Conservation (phyloP, 2,113 vertebrate species). For the Hiodon tergisus region DNA sequence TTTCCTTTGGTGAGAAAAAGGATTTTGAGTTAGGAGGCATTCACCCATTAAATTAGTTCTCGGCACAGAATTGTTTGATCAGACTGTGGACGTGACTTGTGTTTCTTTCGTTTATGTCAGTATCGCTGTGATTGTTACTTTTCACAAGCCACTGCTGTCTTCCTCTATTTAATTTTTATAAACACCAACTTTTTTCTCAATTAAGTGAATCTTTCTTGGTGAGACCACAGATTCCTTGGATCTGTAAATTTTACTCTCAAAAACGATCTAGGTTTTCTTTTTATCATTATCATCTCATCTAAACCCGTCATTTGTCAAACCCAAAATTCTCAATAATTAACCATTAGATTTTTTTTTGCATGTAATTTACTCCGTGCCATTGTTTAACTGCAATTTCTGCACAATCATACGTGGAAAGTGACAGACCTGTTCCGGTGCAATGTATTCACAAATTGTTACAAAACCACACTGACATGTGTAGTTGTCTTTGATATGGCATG, state of each 20-base stretch:
- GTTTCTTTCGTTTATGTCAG: background rate
- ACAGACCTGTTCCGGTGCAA: background rate
- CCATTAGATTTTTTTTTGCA: background rate
- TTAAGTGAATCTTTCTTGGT: too few species aligned
- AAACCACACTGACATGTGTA: background rate
- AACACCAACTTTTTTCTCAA: background rate
- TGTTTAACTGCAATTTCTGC: background rate
- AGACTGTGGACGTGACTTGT: slow-evolving; percentile 4
- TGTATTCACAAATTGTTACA: background rate
- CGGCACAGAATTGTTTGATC: slow-evolving; percentile 8
- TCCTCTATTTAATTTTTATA: background rate
- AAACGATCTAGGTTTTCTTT: too few species aligned
- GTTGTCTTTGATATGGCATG: background rate
- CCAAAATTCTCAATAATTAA: background rate
- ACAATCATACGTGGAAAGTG: background rate
- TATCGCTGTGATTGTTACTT: background rate
- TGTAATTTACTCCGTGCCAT: background rate
- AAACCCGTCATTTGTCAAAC: too few species aligned
- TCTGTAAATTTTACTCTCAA: too few species aligned
- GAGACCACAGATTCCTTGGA: too few species aligned
- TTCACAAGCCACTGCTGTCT: background rate
- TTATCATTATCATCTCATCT: too few species aligned
- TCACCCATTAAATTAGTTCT: slow-evolving; percentile 13
- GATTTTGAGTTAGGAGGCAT: slow-evolving; percentile 3
- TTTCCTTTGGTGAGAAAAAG: background rate